These are phyloP conservation scores for Heliconius aoede DNA, from an alignment of 2,888 invertebrate species.

Conservation along the genomic window DNA sequence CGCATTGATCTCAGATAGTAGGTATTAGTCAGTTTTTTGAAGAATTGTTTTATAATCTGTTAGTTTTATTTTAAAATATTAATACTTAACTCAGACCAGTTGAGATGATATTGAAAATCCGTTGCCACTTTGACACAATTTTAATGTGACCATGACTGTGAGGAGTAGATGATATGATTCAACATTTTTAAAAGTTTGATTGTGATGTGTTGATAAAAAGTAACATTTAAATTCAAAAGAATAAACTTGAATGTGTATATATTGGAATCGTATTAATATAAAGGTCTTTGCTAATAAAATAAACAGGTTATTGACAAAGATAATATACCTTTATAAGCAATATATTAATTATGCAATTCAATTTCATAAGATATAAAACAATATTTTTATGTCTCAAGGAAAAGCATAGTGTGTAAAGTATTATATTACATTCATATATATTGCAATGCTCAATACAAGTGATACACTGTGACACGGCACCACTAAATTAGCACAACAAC, in stretches of 20 bases:
- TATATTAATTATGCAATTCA: background rate
- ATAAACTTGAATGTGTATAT: background rate
- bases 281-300: background rate
- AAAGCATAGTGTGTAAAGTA: background rate
- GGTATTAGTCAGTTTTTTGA: background rate
- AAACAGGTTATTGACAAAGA: background rate
- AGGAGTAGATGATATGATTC: background rate
- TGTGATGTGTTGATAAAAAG: background rate
- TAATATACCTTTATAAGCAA: background rate
- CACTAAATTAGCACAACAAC: conserved; percentile 45
- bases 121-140: no score
- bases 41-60: background rate
- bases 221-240: background rate
- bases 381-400: conserved; percentile 3
- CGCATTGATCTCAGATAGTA: background rate
- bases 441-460: background rate
- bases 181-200: background rate
- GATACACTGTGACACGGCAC: conserved; percentile 26
- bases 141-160: no score
- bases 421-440: background rate
- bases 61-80: background rate
- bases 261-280: background rate
- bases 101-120: no score
- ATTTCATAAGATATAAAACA: conserved; percentile 10
- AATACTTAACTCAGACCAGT: background rate